A percentile compares a stretch with the other conserved stretches of the same genome.
Evolutionary conservation across 2,113 vertebrate species (phyloP).

Genomic region (Caranx melampygus): DNA sequence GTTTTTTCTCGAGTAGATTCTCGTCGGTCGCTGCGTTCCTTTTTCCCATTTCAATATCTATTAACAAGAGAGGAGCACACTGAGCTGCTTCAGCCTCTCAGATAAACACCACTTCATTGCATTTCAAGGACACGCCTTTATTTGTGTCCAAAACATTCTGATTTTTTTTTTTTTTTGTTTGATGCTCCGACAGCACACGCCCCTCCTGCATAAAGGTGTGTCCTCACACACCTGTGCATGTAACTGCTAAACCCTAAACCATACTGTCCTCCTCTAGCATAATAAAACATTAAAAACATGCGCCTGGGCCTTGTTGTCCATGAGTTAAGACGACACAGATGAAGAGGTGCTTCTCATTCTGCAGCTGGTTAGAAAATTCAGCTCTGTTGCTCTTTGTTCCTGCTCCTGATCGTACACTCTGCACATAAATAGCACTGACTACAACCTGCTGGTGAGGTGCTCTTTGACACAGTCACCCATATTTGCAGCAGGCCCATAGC

Average conservation of each 20-base stretch:
- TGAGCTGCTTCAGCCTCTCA: background rate
- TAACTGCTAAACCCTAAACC: background rate
- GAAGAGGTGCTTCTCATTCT: background rate
- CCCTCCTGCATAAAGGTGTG: background rate
- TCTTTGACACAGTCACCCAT: slow-evolving; percentile 51
- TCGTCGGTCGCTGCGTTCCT: background rate
- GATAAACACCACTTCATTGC: background rate
- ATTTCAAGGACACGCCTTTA: background rate
- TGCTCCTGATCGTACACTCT: background rate
- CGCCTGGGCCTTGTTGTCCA: background rate
- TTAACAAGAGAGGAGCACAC: background rate
- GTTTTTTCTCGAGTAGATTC: background rate
- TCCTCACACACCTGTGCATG: background rate
- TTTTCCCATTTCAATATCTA: background rate
- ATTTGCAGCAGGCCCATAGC: slow-evolving; percentile 15
- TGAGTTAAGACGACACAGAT: background rate
- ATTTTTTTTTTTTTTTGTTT: background rate
- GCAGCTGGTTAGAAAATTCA: background rate
- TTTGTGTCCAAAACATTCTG: background rate
- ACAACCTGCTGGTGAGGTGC: slow-evolving; percentile 3
- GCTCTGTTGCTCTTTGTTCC: background rate
- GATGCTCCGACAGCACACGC: background rate
- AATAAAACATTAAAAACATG: background rate
- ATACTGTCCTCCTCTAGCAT: background rate
- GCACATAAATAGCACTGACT: slow-evolving; percentile 32